These are phyloP conservation scores for Hydrozoanthus tunicans DNA, from an alignment of 64 coral and sea anemone genomes.

Conservation along the genomic window DNA sequence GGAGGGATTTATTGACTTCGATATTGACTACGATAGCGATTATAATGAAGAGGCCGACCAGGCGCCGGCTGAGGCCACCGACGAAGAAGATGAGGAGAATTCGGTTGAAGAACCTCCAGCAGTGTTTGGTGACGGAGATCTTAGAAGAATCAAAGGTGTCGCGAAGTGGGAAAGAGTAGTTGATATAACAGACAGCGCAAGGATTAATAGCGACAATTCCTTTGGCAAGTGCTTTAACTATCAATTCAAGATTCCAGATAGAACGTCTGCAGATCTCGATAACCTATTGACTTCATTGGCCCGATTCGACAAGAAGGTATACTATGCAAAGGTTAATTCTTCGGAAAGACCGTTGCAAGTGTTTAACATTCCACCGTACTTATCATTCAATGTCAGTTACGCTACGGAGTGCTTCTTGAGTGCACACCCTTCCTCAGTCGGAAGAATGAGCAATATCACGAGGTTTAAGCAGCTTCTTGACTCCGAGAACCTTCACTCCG, in stretches of 20 bases:
- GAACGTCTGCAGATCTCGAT: slow-evolving; percentile 16
- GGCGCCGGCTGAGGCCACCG: neutral
- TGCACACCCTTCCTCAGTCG: slow-evolving; percentile 60
- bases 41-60: slow-evolving; percentile 2
- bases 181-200: slow-evolving; percentile 45
- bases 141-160: slow-evolving; percentile 55
- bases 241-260: slow-evolving; percentile 54
- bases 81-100: slow-evolving; percentile 39
- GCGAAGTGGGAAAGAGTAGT: slow-evolving; percentile 68
- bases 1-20: slow-evolving; percentile 32
- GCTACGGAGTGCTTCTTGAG: slow-evolving; percentile 69
- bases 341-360: slow-evolving; percentile 16
- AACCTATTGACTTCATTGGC: slow-evolving; percentile 29
- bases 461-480: slow-evolving; percentile 49
- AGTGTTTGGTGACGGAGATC: slow-evolving; percentile 46
- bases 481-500: slow-evolving; percentile 62
- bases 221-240: slow-evolving; percentile 71
- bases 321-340: slow-evolving; percentile 39
- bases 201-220: neutral
- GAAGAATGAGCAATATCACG: slow-evolving; percentile 43
- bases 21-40: slow-evolving; percentile 30
- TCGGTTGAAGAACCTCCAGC: neutral
- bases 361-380: slow-evolving; percentile 18
- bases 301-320: slow-evolving; percentile 66
- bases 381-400: slow-evolving; percentile 68